phyloP scores from a whole-genome alignment of 1,140 invertebrate species.

The Zophobas morio region DNA sequence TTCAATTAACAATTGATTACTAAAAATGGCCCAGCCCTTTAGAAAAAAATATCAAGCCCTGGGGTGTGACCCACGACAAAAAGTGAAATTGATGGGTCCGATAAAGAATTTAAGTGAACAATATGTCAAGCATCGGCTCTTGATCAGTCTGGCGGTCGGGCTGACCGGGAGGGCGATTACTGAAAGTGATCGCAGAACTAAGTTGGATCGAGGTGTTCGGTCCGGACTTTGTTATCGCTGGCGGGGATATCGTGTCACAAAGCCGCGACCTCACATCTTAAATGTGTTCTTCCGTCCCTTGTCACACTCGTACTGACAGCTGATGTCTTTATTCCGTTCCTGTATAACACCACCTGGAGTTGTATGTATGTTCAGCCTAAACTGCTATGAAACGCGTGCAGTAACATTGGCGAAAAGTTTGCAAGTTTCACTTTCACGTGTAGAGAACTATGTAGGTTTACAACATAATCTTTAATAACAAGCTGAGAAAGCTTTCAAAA shows the following conservation, averaged over 20 bases:
- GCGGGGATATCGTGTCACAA: slow-evolving; percentile 46
- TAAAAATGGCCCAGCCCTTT: not conserved
- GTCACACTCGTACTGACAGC: slow-evolving; percentile 43
- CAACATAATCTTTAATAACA: not conserved
- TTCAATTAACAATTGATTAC: not conserved
- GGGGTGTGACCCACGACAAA: not conserved
- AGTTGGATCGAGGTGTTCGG: slow-evolving; percentile 30
- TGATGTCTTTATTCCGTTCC: slow-evolving; percentile 34
- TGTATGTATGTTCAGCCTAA: not conserved
- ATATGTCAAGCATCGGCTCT: slow-evolving; percentile 46
- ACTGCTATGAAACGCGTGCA: slow-evolving; percentile 33
- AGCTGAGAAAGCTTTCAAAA: not conserved
- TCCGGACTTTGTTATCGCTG: slow-evolving; percentile 41
- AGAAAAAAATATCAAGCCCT: not conserved
- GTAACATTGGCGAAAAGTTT: slow-evolving; percentile 14
- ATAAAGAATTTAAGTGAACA: slow-evolving; percentile 51
- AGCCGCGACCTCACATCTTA: slow-evolving; percentile 49
- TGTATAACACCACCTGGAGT: slow-evolving; percentile 5
- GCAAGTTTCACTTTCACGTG: not conserved
- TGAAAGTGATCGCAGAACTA: slow-evolving; percentile 46
- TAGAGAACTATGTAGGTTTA: too few species aligned
- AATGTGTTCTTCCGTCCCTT: slow-evolving; percentile 39
- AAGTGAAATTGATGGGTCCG: slow-evolving; percentile 37
- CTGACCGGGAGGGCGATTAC: slow-evolving; percentile 40
- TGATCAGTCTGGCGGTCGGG: slow-evolving; percentile 20